These are phyloP conservation scores for Philypnodon macrostomus DNA, from an alignment of 2,797 vertebrate genomes.

Conservation along the genomic window DNA sequence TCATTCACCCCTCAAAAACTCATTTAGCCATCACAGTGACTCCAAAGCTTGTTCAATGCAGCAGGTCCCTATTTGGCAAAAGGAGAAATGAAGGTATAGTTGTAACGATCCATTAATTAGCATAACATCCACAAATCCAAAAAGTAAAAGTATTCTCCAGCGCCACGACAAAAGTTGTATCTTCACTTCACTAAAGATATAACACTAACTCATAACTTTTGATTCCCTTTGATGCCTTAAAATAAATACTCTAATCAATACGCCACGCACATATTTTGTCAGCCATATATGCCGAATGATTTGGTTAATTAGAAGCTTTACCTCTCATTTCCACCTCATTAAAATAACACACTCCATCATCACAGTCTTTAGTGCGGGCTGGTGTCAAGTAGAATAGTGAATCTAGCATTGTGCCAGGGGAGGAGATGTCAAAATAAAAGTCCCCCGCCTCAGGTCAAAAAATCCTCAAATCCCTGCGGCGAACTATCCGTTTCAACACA, in stretches of 20 bases:
- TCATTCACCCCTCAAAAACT: too few species aligned
- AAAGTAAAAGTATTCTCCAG: constrained; percentile 1
- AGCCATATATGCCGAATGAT: constrained; percentile 51
- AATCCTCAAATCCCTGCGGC: constrained; percentile 66
- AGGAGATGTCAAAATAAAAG: constrained; percentile 75
- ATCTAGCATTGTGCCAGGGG: constrained; percentile 58
- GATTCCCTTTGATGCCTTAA: constrained; percentile 49
- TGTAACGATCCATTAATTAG: not conserved
- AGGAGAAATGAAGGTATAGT: not conserved
- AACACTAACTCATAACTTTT: constrained; percentile 17
- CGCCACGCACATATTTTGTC: constrained; percentile 40
- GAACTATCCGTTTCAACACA: constrained; percentile 65
- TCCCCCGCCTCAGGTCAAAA: constrained; percentile 70
- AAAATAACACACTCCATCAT: constrained; percentile 56
- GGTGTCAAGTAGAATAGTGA: constrained; percentile 59
- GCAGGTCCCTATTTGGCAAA: too few species aligned
- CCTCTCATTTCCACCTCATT: constrained; percentile 65
- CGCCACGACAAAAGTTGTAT: constrained; percentile 33
- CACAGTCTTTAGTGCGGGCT: constrained; percentile 56
- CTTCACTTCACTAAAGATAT: not conserved
- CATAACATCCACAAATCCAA: not conserved
- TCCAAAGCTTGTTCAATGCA: too few species aligned
- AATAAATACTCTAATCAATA: constrained; percentile 45
- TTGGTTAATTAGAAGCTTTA: constrained; percentile 69
- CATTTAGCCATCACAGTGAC: too few species aligned